Conservation (phyloP, 1,140 invertebrate genomes). For the Pseudomyrmex flavicornis region DNA sequence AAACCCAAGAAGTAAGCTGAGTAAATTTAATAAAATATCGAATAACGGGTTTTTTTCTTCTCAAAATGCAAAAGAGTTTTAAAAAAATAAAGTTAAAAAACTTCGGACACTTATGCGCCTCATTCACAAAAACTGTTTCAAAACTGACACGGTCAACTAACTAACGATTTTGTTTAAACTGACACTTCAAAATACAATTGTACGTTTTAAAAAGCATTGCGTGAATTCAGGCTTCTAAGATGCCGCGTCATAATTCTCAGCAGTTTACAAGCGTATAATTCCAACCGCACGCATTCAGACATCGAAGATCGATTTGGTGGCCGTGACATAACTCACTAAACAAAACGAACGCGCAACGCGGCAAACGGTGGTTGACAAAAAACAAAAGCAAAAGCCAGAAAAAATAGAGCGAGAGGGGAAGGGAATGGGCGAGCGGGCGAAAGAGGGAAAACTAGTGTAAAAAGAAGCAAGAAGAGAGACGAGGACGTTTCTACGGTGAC, state of each 20-base stretch:
- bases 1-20: background rate
- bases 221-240: slow-evolving; percentile 4
- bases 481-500: slow-evolving; percentile 18
- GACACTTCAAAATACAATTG: too few relatives aligned
- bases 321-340: slow-evolving; percentile 61
- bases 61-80: background rate
- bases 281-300: slow-evolving; percentile 38
- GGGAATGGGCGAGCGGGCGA: background rate
- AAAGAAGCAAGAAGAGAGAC: slow-evolving; percentile 42
- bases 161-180: too few relatives aligned
- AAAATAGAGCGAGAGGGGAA: slow-evolving; percentile 51
- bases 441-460: slow-evolving; percentile 43
- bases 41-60: background rate
- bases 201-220: too few relatives aligned
- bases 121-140: background rate
- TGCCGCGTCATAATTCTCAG: slow-evolving; percentile 27
- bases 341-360: slow-evolving; percentile 57
- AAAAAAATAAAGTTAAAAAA: background rate
- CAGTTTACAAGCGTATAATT: slow-evolving; percentile 44
- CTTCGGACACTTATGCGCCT: background rate
- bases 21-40: background rate
- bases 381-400: slow-evolving; percentile 59
- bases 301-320: slow-evolving; percentile 61
- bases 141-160: background rate
- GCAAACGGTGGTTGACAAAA: slow-evolving; percentile 60